Conservation (phyloP, 1,140 invertebrate genomes). For the Trypoxylus dichotomus region DNA sequence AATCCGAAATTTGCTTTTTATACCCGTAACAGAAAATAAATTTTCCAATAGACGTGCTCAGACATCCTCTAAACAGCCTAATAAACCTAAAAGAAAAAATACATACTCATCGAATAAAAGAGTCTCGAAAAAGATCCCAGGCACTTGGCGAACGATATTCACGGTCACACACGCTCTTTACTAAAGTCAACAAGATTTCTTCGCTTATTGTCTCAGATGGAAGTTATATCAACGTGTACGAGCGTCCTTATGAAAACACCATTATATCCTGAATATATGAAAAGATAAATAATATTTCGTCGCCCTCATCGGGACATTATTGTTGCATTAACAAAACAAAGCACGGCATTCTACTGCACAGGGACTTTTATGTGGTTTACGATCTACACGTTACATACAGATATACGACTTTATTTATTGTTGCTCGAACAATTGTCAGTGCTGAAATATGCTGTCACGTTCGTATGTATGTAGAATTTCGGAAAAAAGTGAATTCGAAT, state of each 20-base stretch:
- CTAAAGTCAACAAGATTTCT: conserved; percentile 3
- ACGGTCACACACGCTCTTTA: conserved; percentile 1
- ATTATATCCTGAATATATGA: background rate
- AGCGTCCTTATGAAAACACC: background rate
- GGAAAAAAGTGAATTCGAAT: too few species aligned
- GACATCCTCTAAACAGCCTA: background rate
- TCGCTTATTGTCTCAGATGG: conserved; percentile 1
- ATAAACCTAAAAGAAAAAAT: background rate
- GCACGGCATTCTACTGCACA: background rate
- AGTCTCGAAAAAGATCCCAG: background rate
- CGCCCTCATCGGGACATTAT: background rate
- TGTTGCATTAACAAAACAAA: background rate
- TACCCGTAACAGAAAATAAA: background rate
- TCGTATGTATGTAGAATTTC: too few species aligned
- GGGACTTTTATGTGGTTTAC: background rate
- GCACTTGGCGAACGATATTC: background rate
- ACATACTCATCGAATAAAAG: background rate
- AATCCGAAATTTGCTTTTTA: too few species aligned
- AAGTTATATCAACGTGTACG: background rate
- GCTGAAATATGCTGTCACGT: too few species aligned
- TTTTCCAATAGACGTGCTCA: background rate
- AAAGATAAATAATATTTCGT: conserved; percentile 4
- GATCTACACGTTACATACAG: too few species aligned
- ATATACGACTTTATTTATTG: too few species aligned
- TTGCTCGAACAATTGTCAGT: too few species aligned